A percentile compares a stretch with the other conserved stretches of the same genome.
phyloP scores from a whole-genome alignment of 2,113 vertebrate species.

The Aspidoscelis tigris region DNA sequence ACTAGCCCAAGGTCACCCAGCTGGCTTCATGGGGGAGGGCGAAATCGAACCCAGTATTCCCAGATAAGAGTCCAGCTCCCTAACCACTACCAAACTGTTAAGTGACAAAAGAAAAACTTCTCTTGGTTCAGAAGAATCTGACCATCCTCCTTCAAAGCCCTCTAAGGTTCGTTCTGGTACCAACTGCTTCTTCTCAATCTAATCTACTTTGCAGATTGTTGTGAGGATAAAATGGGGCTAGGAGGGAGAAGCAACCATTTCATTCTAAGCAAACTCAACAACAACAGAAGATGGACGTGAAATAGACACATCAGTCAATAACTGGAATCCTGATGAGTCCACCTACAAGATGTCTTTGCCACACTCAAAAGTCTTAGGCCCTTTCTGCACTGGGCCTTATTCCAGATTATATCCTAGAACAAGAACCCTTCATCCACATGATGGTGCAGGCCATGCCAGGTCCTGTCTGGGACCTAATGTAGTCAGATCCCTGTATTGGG shows the following conservation, averaged over 20 bases:
- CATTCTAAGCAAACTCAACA: background rate
- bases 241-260: background rate
- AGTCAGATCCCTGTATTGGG: too few species aligned
- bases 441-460: too few species aligned
- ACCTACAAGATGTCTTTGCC: background rate
- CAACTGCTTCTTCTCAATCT: background rate
- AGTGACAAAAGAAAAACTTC: background rate
- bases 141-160: background rate
- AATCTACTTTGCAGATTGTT: background rate
- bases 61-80: too few species aligned
- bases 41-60: too few species aligned
- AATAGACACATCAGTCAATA: background rate
- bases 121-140: background rate
- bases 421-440: too few species aligned
- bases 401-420: too few species aligned
- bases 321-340: background rate
- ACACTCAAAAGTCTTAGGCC: background rate
- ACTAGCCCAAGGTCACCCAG: too few species aligned
- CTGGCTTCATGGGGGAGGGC: too few species aligned
- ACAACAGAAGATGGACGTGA: background rate
- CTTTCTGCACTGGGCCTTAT: too few species aligned
- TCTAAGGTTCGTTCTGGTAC: background rate
- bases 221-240: background rate
- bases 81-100: background rate
- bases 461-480: too few species aligned